Percentiles rank a stretch among this genome's conserved stretches.
phyloP scores from a whole-genome alignment of 1,140 invertebrate species.

The Tetranychus urticae region DNA sequence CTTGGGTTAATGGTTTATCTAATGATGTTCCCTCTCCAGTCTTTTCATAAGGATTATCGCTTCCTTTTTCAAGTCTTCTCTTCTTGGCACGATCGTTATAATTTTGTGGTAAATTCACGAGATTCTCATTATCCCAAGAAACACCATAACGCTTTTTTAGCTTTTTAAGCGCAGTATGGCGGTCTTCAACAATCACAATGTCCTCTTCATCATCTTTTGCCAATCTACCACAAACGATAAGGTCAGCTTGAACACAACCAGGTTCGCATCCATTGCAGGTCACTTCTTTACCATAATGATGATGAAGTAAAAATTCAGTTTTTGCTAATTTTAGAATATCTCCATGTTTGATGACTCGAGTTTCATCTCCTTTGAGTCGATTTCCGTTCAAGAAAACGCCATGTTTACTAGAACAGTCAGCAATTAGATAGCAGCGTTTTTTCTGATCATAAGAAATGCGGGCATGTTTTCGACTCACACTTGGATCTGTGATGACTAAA shows the following conservation, averaged over 20 bases:
- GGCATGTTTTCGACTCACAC: constrained; percentile 59
- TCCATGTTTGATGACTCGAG: constrained; percentile 36
- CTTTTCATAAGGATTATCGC: constrained; percentile 53
- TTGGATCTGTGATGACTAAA: constrained; percentile 47
- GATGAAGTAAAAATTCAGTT: constrained; percentile 54
- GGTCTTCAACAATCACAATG: neutral
- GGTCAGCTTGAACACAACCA: neutral
- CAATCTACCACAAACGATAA: neutral
- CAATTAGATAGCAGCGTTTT: constrained; percentile 29
- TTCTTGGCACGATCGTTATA: constrained; percentile 55
- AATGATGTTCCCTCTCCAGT: constrained; percentile 40
- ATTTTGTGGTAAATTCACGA: neutral
- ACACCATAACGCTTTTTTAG: constrained; percentile 8
- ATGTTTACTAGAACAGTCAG: constrained; percentile 62
- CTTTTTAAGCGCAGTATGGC: neutral
- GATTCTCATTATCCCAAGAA: constrained; percentile 4
- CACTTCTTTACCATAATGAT: constrained; percentile 46
- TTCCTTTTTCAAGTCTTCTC: constrained; percentile 46
- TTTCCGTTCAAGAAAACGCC: constrained; percentile 56
- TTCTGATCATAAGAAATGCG: constrained; percentile 23
- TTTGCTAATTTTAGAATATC: constrained; percentile 36
- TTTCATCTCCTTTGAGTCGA: constrained; percentile 32
- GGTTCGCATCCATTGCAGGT: constrained; percentile 61
- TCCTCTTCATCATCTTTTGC: neutral
- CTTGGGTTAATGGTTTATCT: constrained; percentile 41